Evolutionary conservation across 2,797 vertebrate species (phyloP).

Genomic region (Sebastes ruberrimus): DNA sequence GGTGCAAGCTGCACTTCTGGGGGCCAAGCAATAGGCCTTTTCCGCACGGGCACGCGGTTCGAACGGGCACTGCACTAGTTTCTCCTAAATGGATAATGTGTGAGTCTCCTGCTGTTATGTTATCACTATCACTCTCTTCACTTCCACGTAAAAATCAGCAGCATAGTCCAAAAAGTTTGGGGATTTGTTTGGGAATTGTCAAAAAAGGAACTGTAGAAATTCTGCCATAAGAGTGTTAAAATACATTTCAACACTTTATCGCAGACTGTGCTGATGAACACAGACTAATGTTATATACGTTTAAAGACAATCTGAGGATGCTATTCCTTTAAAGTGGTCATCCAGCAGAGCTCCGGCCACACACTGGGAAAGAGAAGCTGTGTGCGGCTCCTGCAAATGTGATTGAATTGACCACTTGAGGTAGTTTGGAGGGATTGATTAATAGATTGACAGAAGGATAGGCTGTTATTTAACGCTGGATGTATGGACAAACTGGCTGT

Average conservation of each 20-base stretch:
- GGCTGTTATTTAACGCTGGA: conserved; percentile 41
- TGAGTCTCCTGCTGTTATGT: not conserved
- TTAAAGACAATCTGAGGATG: not conserved
- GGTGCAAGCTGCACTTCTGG: too few species aligned
- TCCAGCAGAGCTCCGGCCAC: not conserved
- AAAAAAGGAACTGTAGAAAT: not conserved
- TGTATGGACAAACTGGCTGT: conserved; percentile 41
- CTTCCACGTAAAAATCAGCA: not conserved
- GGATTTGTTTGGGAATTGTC: not conserved
- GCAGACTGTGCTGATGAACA: not conserved
- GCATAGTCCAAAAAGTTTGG: not conserved
- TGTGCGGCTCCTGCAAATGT: conserved; percentile 19
- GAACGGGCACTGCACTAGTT: too few species aligned
- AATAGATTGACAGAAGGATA: conserved; percentile 38
- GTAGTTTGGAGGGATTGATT: conserved; percentile 40
- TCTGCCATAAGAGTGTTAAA: not conserved
- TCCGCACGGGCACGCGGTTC: too few species aligned
- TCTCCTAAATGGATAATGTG: not conserved
- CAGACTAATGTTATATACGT: not conserved
- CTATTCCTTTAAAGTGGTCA: not conserved
- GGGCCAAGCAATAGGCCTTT: too few species aligned
- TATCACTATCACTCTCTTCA: not conserved
- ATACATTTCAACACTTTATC: not conserved
- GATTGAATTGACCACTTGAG: conserved; percentile 26
- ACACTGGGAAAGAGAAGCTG: not conserved